These are phyloP conservation scores for Amblyjoppa fuscipennis DNA, from an alignment of 2,888 invertebrate genomes.

Conservation along the genomic window DNA sequence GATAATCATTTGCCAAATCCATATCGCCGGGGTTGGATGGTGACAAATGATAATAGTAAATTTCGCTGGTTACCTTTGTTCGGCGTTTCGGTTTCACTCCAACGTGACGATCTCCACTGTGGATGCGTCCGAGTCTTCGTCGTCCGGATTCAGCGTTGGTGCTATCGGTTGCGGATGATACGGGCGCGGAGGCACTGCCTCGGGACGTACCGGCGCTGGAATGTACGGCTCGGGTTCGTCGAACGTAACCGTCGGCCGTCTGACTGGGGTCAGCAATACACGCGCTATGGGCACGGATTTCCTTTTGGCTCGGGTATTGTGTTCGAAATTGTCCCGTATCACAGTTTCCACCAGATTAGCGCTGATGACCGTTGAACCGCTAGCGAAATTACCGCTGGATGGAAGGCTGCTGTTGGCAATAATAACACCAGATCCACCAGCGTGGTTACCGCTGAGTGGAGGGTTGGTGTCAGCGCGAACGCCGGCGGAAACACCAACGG, in stretches of 20 bases:
- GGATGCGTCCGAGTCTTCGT: not conserved
- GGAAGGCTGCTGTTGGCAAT: too few species aligned
- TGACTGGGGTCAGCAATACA: not conserved
- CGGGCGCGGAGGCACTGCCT: not conserved
- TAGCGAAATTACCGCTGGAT: not conserved
- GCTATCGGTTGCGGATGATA: not conserved
- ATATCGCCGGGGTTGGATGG: too few species aligned
- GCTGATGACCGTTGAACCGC: not conserved
- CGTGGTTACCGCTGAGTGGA: too few species aligned
- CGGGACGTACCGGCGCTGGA: not conserved
- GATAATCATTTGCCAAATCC: too few species aligned
- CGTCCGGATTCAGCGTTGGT: not conserved
- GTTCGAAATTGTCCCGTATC: not conserved
- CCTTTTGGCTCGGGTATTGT: not conserved
- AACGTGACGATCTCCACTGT: not conserved
- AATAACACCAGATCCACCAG: too few species aligned
- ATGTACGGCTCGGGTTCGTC: slow-evolving; percentile 1
- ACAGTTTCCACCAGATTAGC: not conserved
- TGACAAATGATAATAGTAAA: too few species aligned
- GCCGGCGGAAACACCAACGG: not conserved
- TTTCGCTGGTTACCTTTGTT: not conserved
- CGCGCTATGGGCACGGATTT: not conserved
- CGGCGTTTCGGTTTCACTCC: not conserved
- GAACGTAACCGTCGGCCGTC: not conserved
- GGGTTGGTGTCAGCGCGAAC: not conserved